Evolutionary conservation across 2,113 vertebrate species (phyloP).

Genomic region (Pipra filicauda): DNA sequence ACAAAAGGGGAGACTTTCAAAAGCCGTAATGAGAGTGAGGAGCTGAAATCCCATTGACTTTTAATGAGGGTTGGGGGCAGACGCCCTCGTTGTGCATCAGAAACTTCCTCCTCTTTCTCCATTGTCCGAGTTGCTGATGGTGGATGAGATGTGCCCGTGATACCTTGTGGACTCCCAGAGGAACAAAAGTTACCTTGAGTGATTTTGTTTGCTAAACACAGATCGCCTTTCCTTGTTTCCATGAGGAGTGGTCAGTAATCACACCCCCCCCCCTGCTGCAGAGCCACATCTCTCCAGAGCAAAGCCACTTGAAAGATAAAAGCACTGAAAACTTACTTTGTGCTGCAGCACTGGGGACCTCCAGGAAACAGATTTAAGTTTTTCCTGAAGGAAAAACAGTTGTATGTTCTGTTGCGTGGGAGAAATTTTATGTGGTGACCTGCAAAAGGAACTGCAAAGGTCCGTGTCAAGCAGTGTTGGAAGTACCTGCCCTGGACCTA

Average conservation of each 20-base stretch:
- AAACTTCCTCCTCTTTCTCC: background rate
- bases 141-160: background rate
- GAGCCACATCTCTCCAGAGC: background rate
- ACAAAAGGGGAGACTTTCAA: slow-evolving; percentile 9
- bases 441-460: background rate
- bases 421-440: background rate
- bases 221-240: background rate
- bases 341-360: background rate
- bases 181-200: background rate
- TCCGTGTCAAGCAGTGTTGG: background rate
- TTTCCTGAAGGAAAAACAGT: background rate
- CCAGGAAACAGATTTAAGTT: background rate
- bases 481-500: background rate
- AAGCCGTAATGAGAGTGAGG: background rate
- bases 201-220: background rate
- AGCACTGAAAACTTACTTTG: background rate
- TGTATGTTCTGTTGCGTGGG: background rate
- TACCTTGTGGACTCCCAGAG: background rate
- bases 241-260: background rate
- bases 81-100: background rate
- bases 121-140: background rate
- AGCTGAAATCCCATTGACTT: slow-evolving; percentile 39
- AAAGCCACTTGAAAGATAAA: background rate
- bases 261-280: background rate
- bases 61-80: background rate